A percentile compares a stretch with the other conserved stretches of the same genome.
Evolutionary conservation across 2,797 vertebrate genomes (phyloP).

Genomic region (Chloroceryle inda): DNA sequence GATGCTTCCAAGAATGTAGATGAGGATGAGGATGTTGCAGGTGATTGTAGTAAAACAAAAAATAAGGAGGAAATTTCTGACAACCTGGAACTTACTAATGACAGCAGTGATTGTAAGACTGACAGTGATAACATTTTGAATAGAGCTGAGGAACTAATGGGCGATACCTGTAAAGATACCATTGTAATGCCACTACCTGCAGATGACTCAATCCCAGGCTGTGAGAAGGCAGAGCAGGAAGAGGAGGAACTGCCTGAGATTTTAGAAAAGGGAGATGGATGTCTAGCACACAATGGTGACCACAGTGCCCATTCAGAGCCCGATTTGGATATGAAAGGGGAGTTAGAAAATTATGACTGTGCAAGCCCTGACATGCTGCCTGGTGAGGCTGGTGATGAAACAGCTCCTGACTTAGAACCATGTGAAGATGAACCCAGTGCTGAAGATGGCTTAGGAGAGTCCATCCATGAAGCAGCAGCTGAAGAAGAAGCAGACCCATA

Average conservation of each 20-base stretch:
- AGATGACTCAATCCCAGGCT: not conserved
- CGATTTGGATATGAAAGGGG: not conserved
- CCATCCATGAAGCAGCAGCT: not conserved
- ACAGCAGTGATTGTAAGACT: constrained; percentile 10
- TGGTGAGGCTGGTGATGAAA: not conserved
- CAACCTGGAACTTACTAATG: not conserved
- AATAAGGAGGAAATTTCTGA: constrained; percentile 11
- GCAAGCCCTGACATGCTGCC: not conserved
- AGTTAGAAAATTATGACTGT: not conserved
- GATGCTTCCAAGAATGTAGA: not conserved
- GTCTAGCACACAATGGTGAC: not conserved
- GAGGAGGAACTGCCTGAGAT: not conserved
- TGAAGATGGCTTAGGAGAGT: not conserved
- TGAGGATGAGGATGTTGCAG: not conserved
- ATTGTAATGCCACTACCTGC: not conserved
- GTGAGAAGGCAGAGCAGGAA: not conserved
- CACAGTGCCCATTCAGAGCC: not conserved
- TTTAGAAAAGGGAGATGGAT: not conserved
- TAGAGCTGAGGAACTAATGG: constrained; percentile 1
- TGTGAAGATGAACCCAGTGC: not conserved
- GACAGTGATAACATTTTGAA: constrained; percentile 14
- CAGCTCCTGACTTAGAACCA: not conserved
- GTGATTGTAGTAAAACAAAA: constrained; percentile 28
- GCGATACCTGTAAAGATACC: not conserved
- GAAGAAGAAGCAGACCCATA: constrained; percentile 16